A percentile compares a stretch with the other conserved stretches of the same genome.
Evolutionary conservation across 1,140 invertebrate genomes (phyloP).

Genomic region (Anthonomus grandis): DNA sequence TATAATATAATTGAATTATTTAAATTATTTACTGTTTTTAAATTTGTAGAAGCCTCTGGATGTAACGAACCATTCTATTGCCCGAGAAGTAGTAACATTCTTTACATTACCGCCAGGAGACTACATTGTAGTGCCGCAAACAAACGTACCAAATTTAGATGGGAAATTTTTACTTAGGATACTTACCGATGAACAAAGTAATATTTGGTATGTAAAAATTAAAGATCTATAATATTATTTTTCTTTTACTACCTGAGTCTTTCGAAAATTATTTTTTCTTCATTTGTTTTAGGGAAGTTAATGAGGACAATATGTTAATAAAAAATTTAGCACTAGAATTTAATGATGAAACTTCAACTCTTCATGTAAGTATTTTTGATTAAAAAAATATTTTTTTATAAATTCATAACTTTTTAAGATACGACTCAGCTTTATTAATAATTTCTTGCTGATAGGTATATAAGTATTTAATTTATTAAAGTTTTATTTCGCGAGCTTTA

Average conservation of each 20-base stretch:
- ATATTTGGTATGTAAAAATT: conserved; percentile 66
- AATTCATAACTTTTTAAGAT: too few species aligned
- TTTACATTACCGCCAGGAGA: conserved; percentile 72
- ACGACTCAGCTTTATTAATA: too few species aligned
- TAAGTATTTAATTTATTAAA: too few species aligned
- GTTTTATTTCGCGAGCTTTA: too few species aligned
- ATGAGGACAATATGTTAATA: conserved; percentile 71
- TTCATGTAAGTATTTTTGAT: conserved; percentile 21
- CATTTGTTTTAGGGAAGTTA: conserved; percentile 62
- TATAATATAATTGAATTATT: conserved; percentile 2
- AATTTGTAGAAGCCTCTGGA: conserved; percentile 61
- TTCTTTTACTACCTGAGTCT: neutral
- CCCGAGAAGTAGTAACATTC: conserved; percentile 70
- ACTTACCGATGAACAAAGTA: conserved; percentile 69
- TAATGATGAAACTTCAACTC: conserved; percentile 50
- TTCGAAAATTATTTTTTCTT: conserved; percentile 3
- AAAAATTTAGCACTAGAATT: conserved; percentile 62
- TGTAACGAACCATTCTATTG: conserved; percentile 64
- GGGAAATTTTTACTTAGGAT: conserved; percentile 69
- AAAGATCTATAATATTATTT: conserved; percentile 5
- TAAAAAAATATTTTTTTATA: too few species aligned
- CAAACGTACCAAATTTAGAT: conserved; percentile 64
- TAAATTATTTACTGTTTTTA: neutral
- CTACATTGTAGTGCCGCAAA: conserved; percentile 77
- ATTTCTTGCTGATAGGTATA: too few species aligned